Conservation (phyloP, 2,888 invertebrate species). For the Latrodectus elegans region DNA sequence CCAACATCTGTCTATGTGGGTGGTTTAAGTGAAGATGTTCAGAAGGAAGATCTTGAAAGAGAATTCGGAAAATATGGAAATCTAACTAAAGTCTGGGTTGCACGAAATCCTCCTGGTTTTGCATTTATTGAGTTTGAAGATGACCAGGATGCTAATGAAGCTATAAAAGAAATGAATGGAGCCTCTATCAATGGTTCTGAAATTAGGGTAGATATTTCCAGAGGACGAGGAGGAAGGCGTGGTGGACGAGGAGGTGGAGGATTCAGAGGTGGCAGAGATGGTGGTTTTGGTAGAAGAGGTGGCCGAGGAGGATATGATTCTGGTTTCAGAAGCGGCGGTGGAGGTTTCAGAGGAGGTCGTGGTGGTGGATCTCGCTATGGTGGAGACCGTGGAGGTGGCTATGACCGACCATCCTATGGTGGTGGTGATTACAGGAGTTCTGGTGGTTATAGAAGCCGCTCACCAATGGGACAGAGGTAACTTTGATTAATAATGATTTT, state of each 20-base stretch:
- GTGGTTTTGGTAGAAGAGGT: slow-evolving; percentile 73
- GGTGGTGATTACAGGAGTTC: slow-evolving; percentile 48
- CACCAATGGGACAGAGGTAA: slow-evolving; percentile 71
- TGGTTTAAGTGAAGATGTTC: slow-evolving; percentile 89
- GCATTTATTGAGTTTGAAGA: slow-evolving; percentile 94
- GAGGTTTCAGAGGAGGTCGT: slow-evolving; percentile 76
- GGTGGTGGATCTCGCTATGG: slow-evolving; percentile 74
- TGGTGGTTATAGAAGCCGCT: slow-evolving; percentile 70
- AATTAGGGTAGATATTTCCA: slow-evolving; percentile 63
- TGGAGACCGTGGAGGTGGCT: slow-evolving; percentile 45
- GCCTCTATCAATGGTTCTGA: slow-evolving; percentile 75
- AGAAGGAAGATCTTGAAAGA: slow-evolving; percentile 92
- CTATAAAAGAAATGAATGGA: slow-evolving; percentile 90
- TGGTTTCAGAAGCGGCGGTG: slow-evolving; percentile 74
- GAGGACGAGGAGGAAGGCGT: slow-evolving; percentile 73
- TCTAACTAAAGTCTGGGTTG: slow-evolving; percentile 66
- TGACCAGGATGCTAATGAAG: slow-evolving; percentile 90
- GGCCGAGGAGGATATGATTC: slow-evolving; percentile 76
- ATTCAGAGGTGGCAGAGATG: slow-evolving; percentile 34
- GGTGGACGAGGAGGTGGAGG: slow-evolving; percentile 78
- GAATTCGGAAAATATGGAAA: slow-evolving; percentile 87
- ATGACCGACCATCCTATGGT: slow-evolving; percentile 50
- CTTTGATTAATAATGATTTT: neutral
- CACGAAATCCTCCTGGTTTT: slow-evolving; percentile 85
- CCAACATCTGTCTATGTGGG: slow-evolving; percentile 77